Base-by-base conservation (phyloP, 92 coral and sea anemone species). In the Epizoanthus stellaris region DNA sequence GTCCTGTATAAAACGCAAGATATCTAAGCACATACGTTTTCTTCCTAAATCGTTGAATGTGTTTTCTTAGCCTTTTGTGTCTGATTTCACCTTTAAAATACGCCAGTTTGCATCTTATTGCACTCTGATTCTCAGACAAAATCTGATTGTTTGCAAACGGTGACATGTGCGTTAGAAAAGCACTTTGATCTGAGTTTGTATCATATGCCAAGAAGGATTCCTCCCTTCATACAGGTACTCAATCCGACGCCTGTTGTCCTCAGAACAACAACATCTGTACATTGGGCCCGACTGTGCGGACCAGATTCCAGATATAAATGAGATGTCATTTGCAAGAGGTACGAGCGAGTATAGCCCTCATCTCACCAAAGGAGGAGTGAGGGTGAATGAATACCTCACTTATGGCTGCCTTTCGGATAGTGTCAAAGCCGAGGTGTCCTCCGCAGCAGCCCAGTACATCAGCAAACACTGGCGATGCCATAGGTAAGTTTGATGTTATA, bases 381-480 rank as follows among this genome's bases (percentile, higher is more conserved):
- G 86, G 43, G 90, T 96, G 47, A 96, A 91, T 73, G 97, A 89
- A 20, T 96, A 94, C 76, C 86, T 96, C 20, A 96, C 99, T n/a
- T 95, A 94, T 90, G 92, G 90, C 76, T 93, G 98, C 70, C 92
- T 96, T 0, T 93, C 80, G 82, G 93, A 92, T 77, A 83, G 80
- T 13, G 53, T 87, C 25, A 87, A 86, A 87, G 98, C 97, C 5
- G 99, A 96, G 90, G 98, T 95, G 3, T 76, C 98, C 12, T 96
- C 99, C 0, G 87, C 76, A 17, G 99, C 98, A 6, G 99, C 99
- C 16, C 94, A 89, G 68, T 96, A 34, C 82, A 88, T 96, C 61
- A 76, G 89, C 70, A 96, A 96, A 25, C 99, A 96, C 89, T 94
- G 99, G 99, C 88, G 84, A 39, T 96, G 99, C 34, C 21, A 21